phyloP scores from a whole-genome alignment of 1,140 invertebrate genomes.

The Mylabris phalerata region DNA sequence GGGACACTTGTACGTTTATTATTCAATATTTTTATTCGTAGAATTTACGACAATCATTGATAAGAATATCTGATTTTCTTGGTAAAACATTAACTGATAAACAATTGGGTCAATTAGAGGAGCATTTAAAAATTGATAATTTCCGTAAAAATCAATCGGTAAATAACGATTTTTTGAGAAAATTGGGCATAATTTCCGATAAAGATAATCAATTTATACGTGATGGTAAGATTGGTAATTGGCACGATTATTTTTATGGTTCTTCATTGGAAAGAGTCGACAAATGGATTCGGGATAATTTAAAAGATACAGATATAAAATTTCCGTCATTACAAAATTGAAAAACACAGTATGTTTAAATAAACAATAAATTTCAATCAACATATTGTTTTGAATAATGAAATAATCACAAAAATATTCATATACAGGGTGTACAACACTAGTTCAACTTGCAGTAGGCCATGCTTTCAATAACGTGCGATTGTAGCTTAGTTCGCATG shows the following conservation, averaged over 20 bases:
- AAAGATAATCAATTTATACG: constrained; percentile 22
- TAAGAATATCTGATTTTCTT: constrained; percentile 49
- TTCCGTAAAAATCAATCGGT: constrained; percentile 58
- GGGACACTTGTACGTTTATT: no score
- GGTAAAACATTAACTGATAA: constrained; percentile 47
- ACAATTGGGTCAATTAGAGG: constrained; percentile 47
- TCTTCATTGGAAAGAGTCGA: constrained; percentile 21
- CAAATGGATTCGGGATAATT: constrained; percentile 29
- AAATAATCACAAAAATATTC: no score
- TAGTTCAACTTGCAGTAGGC: no score
- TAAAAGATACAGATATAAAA: constrained; percentile 3
- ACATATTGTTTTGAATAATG: no score
- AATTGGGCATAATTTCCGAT: constrained; percentile 14
- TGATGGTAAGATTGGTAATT: constrained; percentile 25
- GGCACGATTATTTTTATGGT: constrained; percentile 26
- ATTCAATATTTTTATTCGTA: constrained; percentile 19
- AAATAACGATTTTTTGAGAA: constrained; percentile 17
- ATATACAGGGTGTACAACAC: no score
- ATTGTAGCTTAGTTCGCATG: no score
- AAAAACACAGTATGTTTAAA: no score
- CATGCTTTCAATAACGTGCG: no score
- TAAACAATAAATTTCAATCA: no score
- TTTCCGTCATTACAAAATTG: no score
- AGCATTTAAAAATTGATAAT: constrained; percentile 61
- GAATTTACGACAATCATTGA: constrained; percentile 48